phyloP scores from a whole-genome alignment of 2,888 invertebrate species.

The Nowickia ferox region DNA sequence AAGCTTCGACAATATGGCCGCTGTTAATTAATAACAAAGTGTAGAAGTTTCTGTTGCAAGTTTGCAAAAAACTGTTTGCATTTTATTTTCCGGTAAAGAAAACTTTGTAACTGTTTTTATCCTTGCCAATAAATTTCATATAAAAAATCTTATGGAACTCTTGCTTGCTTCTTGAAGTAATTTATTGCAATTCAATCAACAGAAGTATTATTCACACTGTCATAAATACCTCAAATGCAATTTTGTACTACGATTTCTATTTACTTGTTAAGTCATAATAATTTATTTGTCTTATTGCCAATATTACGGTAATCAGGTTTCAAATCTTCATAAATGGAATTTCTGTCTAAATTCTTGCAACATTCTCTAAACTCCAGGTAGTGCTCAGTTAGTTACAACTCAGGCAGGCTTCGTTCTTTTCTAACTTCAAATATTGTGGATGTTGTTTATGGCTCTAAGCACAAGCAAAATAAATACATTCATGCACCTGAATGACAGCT shows the following conservation, averaged over 20 bases:
- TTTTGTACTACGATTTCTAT: not conserved
- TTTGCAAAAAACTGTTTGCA: not conserved
- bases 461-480: not conserved
- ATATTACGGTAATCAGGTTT: constrained; percentile 29
- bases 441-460: not conserved
- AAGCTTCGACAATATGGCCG: too few species aligned
- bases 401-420: not conserved
- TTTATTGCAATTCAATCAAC: constrained; percentile 4
- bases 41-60: too few species aligned
- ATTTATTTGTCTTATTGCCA: constrained; percentile 37
- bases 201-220: constrained; percentile 12
- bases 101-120: not conserved
- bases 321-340: constrained; percentile 40
- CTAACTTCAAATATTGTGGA: constrained; percentile 16
- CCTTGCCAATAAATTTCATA: not conserved
- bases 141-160: not conserved
- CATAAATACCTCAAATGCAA: not conserved
- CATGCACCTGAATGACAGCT: constrained; percentile 37
- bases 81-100: not conserved
- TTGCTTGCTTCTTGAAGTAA: constrained; percentile 27
- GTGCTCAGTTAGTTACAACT: constrained; percentile 6
- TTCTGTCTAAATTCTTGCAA: not conserved
- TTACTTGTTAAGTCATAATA: constrained; percentile 16
- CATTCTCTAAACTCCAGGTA: constrained; percentile 3
- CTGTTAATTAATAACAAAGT: too few species aligned